Base-by-base conservation (phyloP, 2,113 vertebrate species). In the Perca fluviatilis region DNA sequence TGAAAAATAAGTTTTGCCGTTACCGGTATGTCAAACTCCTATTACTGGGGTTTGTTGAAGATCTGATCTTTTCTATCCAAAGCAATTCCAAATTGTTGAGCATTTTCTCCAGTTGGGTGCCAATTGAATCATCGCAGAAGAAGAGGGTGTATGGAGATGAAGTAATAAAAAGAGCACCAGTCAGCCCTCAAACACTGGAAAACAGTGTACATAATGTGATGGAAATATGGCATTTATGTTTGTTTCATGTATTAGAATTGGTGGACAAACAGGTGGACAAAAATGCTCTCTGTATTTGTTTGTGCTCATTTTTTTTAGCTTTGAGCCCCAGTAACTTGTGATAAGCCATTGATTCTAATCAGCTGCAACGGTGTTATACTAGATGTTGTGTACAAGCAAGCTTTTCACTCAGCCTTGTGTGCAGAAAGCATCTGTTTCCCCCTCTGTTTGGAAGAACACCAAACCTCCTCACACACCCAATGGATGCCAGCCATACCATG, bases 391-490 rank as follows among this genome's bases (percentile, higher is more conserved):
- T 63, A 58, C n/a, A 18, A 33, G 64, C 66, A 43, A 25, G 40
- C 53, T 51, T 47, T 65, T 43, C 50, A 25, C 67, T 60, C 30
- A 66, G 61, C 40, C 69, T 65, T 18, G 6, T 64, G 71, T 53
- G 62, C 65, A 76, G 80, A 75, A 56, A 57, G 75, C 65, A 80
- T 88, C 79, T 78, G 79, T 53, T 72, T 64, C 72, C 71, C 74
- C 76, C 30, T 66, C 71, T 78, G 1, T 82, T 85, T 89, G 84
- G 49, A 88, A 68, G 61, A 74, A 30, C 74, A 57, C 86, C 81
- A 80, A 79, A 80, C 53, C 79, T 62, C 84, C 70, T 83, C 77
- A 85, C 85, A 90, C 88, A n/a, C 88, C 88, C 90, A 79, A 62
- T 64, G 78, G 85, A 89, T 70, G 83, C 82, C 84, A 65, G 70